Conservation (phyloP, 2,113 vertebrate species). For the Dascyllus trimaculatus region DNA sequence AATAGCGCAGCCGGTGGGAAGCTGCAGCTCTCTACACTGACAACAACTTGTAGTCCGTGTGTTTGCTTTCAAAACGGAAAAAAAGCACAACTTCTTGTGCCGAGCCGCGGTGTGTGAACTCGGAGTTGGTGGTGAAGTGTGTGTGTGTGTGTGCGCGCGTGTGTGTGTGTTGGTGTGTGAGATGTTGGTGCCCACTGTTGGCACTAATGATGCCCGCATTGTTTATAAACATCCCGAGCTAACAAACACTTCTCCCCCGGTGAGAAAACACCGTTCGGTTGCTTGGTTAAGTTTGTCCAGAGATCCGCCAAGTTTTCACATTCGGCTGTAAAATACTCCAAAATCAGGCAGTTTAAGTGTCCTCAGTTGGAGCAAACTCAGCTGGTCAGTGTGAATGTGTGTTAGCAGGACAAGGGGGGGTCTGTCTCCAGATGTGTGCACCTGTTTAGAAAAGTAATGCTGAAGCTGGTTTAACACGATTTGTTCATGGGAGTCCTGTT, state of each 20-base stretch:
- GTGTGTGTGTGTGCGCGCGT: not conserved
- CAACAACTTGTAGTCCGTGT: constrained; percentile 27
- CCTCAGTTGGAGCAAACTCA: constrained; percentile 16
- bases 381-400: not conserved
- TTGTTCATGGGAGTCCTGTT: not conserved
- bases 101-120: not conserved
- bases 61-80: not conserved
- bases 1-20: constrained; percentile 68
- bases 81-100: not conserved
- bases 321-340: not conserved
- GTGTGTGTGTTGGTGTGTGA: too few relatives aligned
- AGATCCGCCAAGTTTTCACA: too few relatives aligned
- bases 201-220: constrained; percentile 52
- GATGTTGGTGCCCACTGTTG: constrained; percentile 17
- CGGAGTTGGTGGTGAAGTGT: constrained; percentile 37
- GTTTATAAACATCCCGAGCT: constrained; percentile 70
- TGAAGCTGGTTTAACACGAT: not conserved
- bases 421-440: constrained; percentile 32
- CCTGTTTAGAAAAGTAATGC: constrained; percentile 33
- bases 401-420: not conserved
- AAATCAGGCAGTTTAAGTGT: not conserved
- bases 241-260: not conserved
- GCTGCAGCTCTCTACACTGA: constrained; percentile 38
- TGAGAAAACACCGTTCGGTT: not conserved
- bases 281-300: not conserved